Conservation (phyloP, 2,888 invertebrate genomes). For the Germaria angustata region DNA sequence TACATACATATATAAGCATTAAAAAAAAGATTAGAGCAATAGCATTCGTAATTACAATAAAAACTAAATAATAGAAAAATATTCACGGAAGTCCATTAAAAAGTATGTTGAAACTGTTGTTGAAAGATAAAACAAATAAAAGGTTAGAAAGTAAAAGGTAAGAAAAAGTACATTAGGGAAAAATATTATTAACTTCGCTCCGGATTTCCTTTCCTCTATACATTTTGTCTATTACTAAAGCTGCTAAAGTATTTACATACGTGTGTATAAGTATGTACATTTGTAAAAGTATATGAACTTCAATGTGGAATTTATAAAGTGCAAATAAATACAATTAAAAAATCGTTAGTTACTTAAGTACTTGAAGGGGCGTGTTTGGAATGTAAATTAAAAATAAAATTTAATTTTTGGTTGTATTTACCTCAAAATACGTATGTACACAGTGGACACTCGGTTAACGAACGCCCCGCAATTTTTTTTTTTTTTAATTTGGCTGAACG, state of each 20-base stretch:
- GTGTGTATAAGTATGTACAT: no score
- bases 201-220: no score
- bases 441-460: background rate
- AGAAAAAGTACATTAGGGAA: background rate
- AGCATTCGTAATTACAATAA: no score
- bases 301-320: background rate
- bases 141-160: background rate
- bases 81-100: background rate
- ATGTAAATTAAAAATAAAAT: conserved; percentile 25
- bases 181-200: no score
- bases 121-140: background rate
- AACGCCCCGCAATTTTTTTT: no score
- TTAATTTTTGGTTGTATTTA: conserved; percentile 18
- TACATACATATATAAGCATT: no score
- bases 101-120: no score
- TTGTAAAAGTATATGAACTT: background rate
- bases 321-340: background rate
- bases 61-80: no score
- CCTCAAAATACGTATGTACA: background rate
- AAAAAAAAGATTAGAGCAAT: no score
- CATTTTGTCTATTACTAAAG: no score
- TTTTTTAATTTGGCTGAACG: no score
- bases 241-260: no score
- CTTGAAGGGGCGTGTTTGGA: conserved; percentile 53
- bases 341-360: conserved; percentile 6